Percentiles rank a stretch among this genome's conserved stretches.
These are phyloP conservation scores for Bombus cullumanus DNA, from an alignment of 1,140 invertebrate species.

Conservation along the genomic window DNA sequence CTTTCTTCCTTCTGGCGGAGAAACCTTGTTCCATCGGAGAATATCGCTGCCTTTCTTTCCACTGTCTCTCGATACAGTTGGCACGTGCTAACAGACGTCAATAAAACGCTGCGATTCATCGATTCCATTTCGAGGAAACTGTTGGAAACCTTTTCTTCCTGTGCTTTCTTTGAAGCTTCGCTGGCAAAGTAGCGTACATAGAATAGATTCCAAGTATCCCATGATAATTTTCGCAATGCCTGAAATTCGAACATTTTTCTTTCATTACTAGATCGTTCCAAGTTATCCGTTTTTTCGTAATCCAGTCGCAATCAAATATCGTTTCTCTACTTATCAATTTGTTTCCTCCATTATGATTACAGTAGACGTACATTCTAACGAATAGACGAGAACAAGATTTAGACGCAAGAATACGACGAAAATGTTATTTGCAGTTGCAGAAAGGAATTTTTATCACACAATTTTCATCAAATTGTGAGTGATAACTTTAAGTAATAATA, in stretches of 20 bases:
- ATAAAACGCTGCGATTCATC: conserved; percentile 60
- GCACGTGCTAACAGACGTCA: conserved; percentile 41
- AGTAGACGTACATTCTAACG: background rate
- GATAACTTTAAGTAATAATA: too few relatives aligned
- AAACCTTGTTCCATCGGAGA: background rate
- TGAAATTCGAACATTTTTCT: background rate
- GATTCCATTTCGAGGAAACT: conserved; percentile 24
- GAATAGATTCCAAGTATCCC: too few relatives aligned
- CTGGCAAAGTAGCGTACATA: background rate
- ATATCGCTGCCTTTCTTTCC: conserved; percentile 12
- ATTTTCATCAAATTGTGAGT: background rate
- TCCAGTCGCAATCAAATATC: background rate
- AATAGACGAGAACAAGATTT: background rate
- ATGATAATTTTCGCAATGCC: background rate
- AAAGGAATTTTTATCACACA: background rate
- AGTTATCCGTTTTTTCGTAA: background rate
- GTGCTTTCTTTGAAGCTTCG: background rate
- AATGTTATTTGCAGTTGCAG: background rate
- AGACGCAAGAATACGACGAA: background rate
- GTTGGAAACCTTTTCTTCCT: background rate
- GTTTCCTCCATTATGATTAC: too few relatives aligned
- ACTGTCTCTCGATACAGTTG: background rate
- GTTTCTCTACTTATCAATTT: too few relatives aligned
- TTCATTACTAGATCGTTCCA: background rate
- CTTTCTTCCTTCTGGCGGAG: background rate